Conservation (phyloP, 2,888 invertebrate species). For the Rhimphoctona megacephalus region DNA sequence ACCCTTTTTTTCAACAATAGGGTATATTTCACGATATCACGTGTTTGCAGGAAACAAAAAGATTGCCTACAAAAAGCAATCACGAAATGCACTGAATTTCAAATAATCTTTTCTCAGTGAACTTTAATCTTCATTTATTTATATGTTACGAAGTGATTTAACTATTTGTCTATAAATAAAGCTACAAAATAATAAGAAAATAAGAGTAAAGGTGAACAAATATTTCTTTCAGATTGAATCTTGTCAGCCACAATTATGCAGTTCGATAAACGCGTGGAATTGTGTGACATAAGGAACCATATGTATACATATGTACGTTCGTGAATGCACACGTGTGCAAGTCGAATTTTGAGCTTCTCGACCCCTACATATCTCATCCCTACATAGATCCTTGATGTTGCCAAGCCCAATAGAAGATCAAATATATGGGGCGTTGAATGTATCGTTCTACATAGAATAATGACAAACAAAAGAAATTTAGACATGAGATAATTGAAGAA, state of each 20-base stretch:
- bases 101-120: neutral
- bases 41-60: neutral
- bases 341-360: constrained; percentile 28
- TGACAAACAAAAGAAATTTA: constrained; percentile 6
- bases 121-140: neutral
- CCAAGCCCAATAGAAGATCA: constrained; percentile 21
- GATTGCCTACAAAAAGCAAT: neutral
- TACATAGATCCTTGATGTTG: constrained; percentile 16
- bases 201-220: neutral
- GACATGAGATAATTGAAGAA: constrained; percentile 8
- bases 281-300: constrained; percentile 25
- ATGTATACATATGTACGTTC: neutral
- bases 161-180: neutral
- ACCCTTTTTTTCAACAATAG: neutral
- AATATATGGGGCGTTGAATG: constrained; percentile 28
- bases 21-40: constrained; percentile 9
- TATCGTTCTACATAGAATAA: neutral
- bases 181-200: neutral
- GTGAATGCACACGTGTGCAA: constrained; percentile 34
- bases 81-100: neutral
- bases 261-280: constrained; percentile 50
- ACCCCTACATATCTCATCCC: neutral
- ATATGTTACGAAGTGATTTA: neutral
- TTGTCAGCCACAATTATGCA: constrained; percentile 16
- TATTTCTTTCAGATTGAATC: constrained; percentile 24